Base-by-base conservation (phyloP, 2,113 vertebrate species). In the Lepisosteus osseus region DNA sequence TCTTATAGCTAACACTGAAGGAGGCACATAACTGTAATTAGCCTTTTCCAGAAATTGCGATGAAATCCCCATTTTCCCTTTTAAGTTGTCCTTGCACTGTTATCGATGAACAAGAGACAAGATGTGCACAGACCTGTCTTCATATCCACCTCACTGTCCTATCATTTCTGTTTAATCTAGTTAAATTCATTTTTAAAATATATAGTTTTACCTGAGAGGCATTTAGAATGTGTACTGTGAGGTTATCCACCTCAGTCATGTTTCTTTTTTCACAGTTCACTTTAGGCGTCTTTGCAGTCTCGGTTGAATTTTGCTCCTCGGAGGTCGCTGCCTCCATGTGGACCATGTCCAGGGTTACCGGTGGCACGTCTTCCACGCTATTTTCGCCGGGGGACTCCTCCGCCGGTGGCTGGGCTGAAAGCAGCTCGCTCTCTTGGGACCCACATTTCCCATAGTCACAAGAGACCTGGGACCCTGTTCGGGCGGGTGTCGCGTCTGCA, bases 251-350 rank as follows among this genome's bases (percentile, higher is more conserved):
- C 1, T 86, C 92, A 0, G 91, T 95, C 45, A 86, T 69, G 78
- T 96, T 98, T 14, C 95, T 93, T 80, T 90, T 92, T 67, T 98
- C 95, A 71, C 97, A 99, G 88, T 55, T 97, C 55, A 98, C 95
- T 80, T 98, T 98, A 15, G 93, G 95, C 0, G 90, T 87, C 75
- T 92, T 97, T 14, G 89, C 70, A 3, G 88, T 72, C 15, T 96
- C 97, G 0, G 94, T 97, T 75, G 79, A 54, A 61, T 97, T 98
- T 14, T 89, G 70, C 9, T 94, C 94, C 15, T 95, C 93, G 0
- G 76, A 1, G 0, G 85, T 57, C 0, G 67, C 40, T 0, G 76
- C 66, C 6, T 90, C 87, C 0, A 80, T 15, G 0, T 80, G 87
- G 0, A 87, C 85, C 3, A 87, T 78, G 43, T 91, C 91, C 8